Base-by-base conservation (phyloP, 2,113 vertebrate genomes). In the Chionomys nivalis region DNA sequence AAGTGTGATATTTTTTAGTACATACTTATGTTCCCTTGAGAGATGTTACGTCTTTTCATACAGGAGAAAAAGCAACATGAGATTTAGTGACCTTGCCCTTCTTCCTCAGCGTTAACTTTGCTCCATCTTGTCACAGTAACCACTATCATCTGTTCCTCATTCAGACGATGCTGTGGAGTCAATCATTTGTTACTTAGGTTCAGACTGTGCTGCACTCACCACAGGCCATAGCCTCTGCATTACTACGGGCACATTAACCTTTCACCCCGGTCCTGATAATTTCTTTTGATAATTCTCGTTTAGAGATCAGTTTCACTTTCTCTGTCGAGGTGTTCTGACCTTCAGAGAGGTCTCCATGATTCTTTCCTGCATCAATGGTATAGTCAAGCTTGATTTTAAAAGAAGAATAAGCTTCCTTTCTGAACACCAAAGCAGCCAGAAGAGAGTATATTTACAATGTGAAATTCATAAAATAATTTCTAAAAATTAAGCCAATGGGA, bases 271-370 rank as follows among this genome's bases (percentile, higher is more conserved):
- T 61, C 36, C 39, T n/a, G n/a, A 7, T 36, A 49, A 33, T 92
- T 92, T 92, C 39, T 90, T 90, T 96, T 55, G 78, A 77, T 75
- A 65, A 73, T 24, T 66, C 42, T 92, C 55, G 90, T 58, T 78
- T 55, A 28, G 94, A 81, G 13, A 17, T 0, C 79, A 39, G 2
- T 61, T 90, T 92, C 7, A 55, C 33, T 65, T 52, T 90, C n/a
- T 92, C 33, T 93, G 28, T 36, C 3, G 7, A 87, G 44, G 8
- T 66, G 49, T 89, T 28, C 5, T 68, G 11, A 47, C 11, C 3
- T 83, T 83, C 72, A 82, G n/a, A 17, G 10, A 23, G 89, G 19
- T 85, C 63, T 65, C 14, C 11, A 49, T 5, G 55, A 1, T 21
- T 90, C 11, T 92, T 93, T 94, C 70, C 42, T 94, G 86, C 90